Percentiles rank a stretch among this genome's conserved stretches.
phyloP scores from a whole-genome alignment of 2,797 vertebrate species.

The Lacerta bilineata region DNA sequence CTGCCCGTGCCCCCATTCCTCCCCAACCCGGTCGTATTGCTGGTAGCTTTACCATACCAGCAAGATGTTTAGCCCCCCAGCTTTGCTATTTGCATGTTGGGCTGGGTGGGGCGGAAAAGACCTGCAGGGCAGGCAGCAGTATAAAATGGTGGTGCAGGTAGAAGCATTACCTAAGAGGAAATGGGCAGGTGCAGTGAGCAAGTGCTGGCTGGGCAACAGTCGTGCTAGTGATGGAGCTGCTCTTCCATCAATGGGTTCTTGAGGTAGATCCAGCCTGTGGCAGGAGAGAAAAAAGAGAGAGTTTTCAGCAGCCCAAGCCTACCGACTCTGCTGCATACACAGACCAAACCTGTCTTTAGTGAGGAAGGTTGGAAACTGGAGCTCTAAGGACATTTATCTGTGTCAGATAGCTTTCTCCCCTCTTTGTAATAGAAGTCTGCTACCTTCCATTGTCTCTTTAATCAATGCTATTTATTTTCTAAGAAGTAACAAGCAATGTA shows the following conservation, averaged over 20 bases:
- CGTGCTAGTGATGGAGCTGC: neutral
- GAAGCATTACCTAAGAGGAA: neutral
- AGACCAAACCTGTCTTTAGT: neutral
- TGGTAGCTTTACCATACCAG: neutral
- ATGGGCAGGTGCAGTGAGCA: neutral
- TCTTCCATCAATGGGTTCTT: neutral
- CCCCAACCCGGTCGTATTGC: neutral
- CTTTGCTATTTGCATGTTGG: too few relatives aligned
- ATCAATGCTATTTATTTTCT: constrained; percentile 2
- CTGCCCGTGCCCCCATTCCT: neutral
- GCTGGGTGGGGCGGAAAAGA: neutral
- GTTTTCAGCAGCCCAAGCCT: neutral
- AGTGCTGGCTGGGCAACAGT: neutral
- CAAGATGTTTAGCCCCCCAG: too few relatives aligned
- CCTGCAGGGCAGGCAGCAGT: neutral
- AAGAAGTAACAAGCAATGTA: neutral
- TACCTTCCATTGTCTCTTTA: neutral
- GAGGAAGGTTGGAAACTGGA: neutral
- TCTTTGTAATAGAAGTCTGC: neutral
- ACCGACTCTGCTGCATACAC: neutral
- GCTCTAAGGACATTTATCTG: too few relatives aligned
- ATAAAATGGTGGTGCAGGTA: neutral
- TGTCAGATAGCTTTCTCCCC: too few relatives aligned
- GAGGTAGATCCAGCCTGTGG: neutral
- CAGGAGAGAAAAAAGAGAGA: neutral